Percentiles rank a stretch among this genome's conserved stretches.
Conservation (phyloP, 1,140 invertebrate genomes). For the Pogonomyrmex barbatus region DNA sequence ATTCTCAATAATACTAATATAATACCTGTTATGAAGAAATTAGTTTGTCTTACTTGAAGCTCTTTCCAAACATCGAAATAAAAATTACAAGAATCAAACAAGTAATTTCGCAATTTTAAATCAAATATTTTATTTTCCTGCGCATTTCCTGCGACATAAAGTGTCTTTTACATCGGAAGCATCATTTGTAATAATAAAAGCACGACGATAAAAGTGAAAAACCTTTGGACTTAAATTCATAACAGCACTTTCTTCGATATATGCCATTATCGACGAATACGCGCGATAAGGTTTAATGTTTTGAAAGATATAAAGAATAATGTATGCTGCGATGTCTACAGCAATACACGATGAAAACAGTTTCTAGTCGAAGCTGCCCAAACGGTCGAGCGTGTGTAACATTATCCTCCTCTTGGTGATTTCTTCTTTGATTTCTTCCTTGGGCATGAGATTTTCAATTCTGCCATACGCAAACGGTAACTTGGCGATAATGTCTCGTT, state of each 20-base stretch:
- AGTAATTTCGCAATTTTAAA: neutral
- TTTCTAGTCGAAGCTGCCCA: conserved; percentile 33
- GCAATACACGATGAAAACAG: neutral
- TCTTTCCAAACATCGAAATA: too few relatives aligned
- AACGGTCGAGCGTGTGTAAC: conserved; percentile 33
- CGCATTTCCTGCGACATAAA: neutral
- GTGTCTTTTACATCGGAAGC: neutral
- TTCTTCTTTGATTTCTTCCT: conserved; percentile 15
- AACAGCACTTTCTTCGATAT: neutral
- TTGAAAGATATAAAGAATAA: neutral
- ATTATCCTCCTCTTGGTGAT: neutral
- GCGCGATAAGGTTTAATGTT: neutral
- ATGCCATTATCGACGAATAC: neutral
- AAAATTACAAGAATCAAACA: neutral
- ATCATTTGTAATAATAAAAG: conserved; percentile 7
- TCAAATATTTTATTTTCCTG: neutral
- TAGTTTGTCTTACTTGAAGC: neutral
- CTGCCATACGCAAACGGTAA: conserved; percentile 23
- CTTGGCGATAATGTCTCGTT: conserved; percentile 57
- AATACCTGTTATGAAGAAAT: neutral
- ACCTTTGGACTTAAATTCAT: neutral
- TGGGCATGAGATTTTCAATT: conserved; percentile 41
- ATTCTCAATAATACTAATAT: neutral
- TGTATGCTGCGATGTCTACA: neutral
- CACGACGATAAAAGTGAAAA: neutral